These are phyloP conservation scores for Agraylea sexmaculata DNA, from an alignment of 1,140 invertebrate genomes.

Conservation along the genomic window DNA sequence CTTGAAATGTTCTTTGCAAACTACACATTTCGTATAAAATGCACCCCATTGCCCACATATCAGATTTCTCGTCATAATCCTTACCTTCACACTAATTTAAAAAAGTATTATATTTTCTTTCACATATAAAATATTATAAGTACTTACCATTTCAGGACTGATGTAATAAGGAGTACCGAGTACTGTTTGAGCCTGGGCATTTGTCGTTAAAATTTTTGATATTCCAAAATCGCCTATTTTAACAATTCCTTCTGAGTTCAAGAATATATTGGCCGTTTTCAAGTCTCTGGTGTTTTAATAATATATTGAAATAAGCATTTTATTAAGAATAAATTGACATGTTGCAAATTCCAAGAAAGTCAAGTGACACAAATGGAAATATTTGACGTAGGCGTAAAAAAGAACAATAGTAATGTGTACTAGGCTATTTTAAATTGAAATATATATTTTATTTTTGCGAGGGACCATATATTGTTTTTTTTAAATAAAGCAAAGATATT, in stretches of 20 bases:
- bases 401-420: too few relatives aligned
- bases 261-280: constrained; percentile 68
- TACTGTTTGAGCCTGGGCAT: constrained; percentile 59
- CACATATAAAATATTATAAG: constrained; percentile 9
- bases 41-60: constrained; percentile 72
- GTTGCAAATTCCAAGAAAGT: too few relatives aligned
- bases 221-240: constrained; percentile 76
- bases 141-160: constrained; percentile 66
- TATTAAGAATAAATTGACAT: too few relatives aligned
- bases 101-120: constrained; percentile 11
- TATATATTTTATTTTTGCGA: too few relatives aligned
- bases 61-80: constrained; percentile 66
- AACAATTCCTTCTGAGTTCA: constrained; percentile 52
- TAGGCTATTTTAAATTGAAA: too few relatives aligned
- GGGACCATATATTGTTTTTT: too few relatives aligned
- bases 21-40: constrained; percentile 73
- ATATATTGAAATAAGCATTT: too few relatives aligned
- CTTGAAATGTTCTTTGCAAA: constrained; percentile 67
- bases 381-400: too few relatives aligned
- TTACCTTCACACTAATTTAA: constrained; percentile 57
- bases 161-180: constrained; percentile 75
- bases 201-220: constrained; percentile 60
- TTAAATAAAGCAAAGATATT: too few relatives aligned
- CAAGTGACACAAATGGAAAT: too few relatives aligned
- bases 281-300: constrained; percentile 59